Evolutionary conservation across 2,113 vertebrate genomes (phyloP).

Genomic region (Oncorhynchus keta): DNA sequence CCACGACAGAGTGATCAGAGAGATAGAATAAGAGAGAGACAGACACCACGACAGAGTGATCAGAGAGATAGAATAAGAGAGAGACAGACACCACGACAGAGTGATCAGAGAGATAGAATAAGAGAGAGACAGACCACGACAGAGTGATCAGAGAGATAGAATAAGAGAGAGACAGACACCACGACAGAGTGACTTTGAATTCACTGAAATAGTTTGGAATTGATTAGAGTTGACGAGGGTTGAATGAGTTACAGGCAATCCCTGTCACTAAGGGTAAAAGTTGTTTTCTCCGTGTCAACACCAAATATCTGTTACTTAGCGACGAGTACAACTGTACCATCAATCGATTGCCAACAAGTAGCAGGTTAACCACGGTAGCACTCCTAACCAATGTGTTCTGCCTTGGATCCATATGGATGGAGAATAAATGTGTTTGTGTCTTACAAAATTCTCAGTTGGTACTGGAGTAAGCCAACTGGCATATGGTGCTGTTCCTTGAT

Average conservation of each 20-base stretch:
- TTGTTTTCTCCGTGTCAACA: background rate
- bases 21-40: slow-evolving; percentile 10
- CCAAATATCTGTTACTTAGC: background rate
- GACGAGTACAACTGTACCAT: background rate
- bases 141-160: background rate
- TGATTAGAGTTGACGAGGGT: background rate
- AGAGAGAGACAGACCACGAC: background rate
- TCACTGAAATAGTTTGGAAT: background rate
- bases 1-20: background rate
- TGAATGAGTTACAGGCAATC: slow-evolving; percentile 14
- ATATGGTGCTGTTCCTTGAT: background rate
- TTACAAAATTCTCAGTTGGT: too few species aligned
- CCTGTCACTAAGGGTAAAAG: background rate
- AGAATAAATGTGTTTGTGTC: too few species aligned
- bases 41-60: too few species aligned
- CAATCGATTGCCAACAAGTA: background rate
- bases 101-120: too few species aligned
- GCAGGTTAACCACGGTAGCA: background rate
- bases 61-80: slow-evolving; percentile 7
- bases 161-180: slow-evolving; percentile 25
- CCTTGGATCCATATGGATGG: too few species aligned
- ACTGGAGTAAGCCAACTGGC: too few species aligned
- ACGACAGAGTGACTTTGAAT: background rate
- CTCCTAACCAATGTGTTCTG: background rate
- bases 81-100: background rate